A percentile compares a stretch with the other conserved stretches of the same genome.
These are phyloP conservation scores for Acipenser transmontanus DNA, from an alignment of 2,797 vertebrate species.

Conservation along the genomic window DNA sequence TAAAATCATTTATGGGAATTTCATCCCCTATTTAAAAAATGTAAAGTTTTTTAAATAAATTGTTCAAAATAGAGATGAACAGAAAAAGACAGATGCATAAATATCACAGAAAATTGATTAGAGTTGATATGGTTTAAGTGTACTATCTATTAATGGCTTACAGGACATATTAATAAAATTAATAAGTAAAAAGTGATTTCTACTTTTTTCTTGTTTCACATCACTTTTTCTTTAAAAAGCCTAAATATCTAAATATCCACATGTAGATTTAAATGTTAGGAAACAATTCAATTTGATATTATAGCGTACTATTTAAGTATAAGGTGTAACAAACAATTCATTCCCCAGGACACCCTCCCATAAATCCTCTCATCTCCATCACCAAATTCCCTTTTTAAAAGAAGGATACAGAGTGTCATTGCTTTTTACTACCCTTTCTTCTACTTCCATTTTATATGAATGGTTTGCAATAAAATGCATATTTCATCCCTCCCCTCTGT, in stretches of 20 bases:
- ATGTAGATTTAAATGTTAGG: no score
- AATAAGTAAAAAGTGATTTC: neutral
- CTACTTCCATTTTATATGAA: neutral
- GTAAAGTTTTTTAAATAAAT: neutral
- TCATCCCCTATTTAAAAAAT: neutral
- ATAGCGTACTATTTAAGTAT: neutral
- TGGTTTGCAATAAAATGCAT: neutral
- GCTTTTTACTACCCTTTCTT: neutral
- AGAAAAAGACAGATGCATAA: neutral
- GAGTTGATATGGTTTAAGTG: neutral
- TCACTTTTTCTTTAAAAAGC: no score
- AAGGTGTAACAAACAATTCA: neutral
- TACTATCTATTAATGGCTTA: neutral
- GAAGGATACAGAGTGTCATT: neutral
- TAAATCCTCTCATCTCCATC: neutral
- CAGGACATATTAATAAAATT: neutral
- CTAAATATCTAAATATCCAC: no score
- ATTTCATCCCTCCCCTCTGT: conserved; percentile 18
- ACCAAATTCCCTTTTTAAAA: neutral
- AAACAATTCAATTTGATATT: neutral
- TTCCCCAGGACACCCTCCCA: neutral
- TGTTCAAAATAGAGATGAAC: neutral
- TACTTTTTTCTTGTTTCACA: neutral
- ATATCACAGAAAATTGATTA: neutral
- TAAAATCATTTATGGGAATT: neutral